A percentile compares a stretch with the other conserved stretches of the same genome.
phyloP scores from a whole-genome alignment of 2,888 invertebrate genomes.

The Taphrorychus bicolor region DNA sequence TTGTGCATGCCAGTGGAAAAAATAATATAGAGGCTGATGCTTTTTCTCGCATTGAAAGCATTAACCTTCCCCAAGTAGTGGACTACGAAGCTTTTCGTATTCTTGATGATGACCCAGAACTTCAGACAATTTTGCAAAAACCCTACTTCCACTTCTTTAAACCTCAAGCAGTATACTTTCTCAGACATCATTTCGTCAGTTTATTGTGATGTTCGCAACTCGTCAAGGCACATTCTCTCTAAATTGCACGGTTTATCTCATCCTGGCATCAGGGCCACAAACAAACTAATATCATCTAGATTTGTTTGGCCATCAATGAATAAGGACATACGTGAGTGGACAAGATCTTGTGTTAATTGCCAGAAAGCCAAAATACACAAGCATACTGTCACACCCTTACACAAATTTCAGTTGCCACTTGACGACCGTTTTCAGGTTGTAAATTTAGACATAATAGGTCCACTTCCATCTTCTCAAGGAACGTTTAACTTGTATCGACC shows the following conservation, averaged over 20 bases:
- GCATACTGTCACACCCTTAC: not conserved
- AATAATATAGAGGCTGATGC: conserved; percentile 11
- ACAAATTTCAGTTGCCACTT: not conserved
- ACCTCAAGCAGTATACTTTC: not conserved
- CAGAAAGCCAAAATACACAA: conserved; percentile 9
- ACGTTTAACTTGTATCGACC: conserved; percentile 8
- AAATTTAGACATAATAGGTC: conserved; percentile 12
- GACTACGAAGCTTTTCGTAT: not conserved
- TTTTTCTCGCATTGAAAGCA: conserved; percentile 1
- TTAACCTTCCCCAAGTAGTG: not conserved
- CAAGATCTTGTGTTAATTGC: not conserved
- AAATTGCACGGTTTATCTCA: not conserved
- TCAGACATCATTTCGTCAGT: not conserved
- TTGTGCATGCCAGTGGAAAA: conserved; percentile 12
- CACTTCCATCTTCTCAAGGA: conserved; percentile 12
- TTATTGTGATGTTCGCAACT: not conserved
- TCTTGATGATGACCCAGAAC: not conserved
- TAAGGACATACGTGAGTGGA: conserved; percentile 7
- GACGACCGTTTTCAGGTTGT: not conserved
- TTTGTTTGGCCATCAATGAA: conserved; percentile 12
- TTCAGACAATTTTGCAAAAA: not conserved
- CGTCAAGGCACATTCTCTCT: not conserved
- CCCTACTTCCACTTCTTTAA: not conserved
- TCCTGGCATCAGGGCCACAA: conserved; percentile 4
- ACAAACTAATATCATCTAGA: conserved; percentile 2